Percentiles rank a stretch among this genome's conserved stretches.
Evolutionary conservation across 30 jellyfish, hydroid and myxozoan species (phyloP).

Genomic region (Turritopsis dohrnii): DNA sequence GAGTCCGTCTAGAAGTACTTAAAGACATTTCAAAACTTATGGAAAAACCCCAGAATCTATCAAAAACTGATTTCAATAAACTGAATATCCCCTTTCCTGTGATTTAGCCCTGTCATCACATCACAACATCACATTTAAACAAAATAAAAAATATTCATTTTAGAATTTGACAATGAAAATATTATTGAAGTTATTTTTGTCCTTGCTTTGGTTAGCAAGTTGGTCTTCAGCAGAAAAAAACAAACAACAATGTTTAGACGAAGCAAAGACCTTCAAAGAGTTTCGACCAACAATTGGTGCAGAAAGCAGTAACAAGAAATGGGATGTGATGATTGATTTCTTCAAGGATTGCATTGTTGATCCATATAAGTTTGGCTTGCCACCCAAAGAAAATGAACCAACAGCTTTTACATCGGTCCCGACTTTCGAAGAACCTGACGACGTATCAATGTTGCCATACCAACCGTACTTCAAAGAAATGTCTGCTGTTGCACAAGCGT

Average conservation of each 20-base stretch:
- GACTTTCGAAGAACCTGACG: background rate
- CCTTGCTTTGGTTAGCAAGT: background rate
- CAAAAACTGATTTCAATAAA: too few relatives aligned
- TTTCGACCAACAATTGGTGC: background rate
- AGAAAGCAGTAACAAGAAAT: background rate
- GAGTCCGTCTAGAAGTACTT: too few relatives aligned
- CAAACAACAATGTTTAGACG: background rate
- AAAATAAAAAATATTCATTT: too few relatives aligned
- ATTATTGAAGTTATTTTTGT: too few relatives aligned
- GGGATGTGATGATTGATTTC: background rate
- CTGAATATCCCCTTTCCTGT: too few relatives aligned
- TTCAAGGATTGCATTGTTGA: slow-evolving; percentile 8
- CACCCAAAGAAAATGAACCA: background rate
- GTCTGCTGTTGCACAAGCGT: background rate
- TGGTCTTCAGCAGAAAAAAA: background rate
- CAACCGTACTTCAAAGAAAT: background rate
- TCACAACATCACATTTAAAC: too few relatives aligned
- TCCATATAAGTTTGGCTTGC: background rate
- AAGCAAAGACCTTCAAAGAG: background rate
- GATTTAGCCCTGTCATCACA: too few relatives aligned
- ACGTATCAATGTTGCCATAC: background rate
- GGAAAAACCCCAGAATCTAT: too few relatives aligned
- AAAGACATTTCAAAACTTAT: too few relatives aligned
- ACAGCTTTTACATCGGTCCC: background rate
- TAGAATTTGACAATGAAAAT: background rate